A percentile compares a stretch with the other conserved stretches of the same genome.
These are phyloP conservation scores for Bombyx mori DNA, from an alignment of 1,140 invertebrate species.

Conservation along the genomic window ASM3026992v2 NC_085111.1:5672501-5673000, in stretches of 20 bases:
- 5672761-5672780: constrained; percentile 28
- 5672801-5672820: constrained; percentile 66
- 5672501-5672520: constrained; percentile 11
- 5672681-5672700: too few species aligned
- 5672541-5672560: neutral
- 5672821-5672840: constrained; percentile 36
- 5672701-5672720: too few species aligned
- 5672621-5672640: too few species aligned
- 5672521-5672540: constrained; percentile 14
- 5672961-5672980: constrained; percentile 20
- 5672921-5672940: constrained; percentile 71
- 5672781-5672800: constrained; percentile 19
- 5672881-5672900: constrained; percentile 54
- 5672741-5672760: constrained; percentile 15
- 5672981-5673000: neutral
- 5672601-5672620: too few species aligned
- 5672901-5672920: constrained; percentile 70
- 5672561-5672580: neutral
- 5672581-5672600: neutral
- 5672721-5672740: neutral
- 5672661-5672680: too few species aligned
- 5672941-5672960: constrained; percentile 59
- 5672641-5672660: constrained; percentile 3
- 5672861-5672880: constrained; percentile 56
- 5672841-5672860: constrained; percentile 19